phyloP scores from a whole-genome alignment of 2,113 vertebrate genomes.

The Argyrosomus japonicus region DNA sequence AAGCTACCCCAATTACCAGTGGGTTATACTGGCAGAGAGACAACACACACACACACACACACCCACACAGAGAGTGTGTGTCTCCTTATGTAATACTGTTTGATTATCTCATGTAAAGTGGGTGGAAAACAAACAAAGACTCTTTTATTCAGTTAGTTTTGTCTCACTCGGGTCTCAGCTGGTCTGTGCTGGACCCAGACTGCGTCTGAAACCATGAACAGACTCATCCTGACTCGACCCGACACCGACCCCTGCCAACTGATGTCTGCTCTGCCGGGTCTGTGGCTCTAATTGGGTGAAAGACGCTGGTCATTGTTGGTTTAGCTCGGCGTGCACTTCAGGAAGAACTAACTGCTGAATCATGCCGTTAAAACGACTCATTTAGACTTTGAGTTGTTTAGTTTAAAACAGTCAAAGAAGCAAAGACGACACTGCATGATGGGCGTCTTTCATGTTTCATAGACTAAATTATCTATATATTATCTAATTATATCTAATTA shows the following conservation, averaged over 20 bases:
- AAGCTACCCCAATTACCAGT: conserved; percentile 58
- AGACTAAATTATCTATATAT: too few species aligned
- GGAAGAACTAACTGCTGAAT: not conserved
- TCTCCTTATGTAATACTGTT: conserved; percentile 59
- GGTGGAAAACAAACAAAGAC: conserved; percentile 58
- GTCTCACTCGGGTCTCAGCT: conserved; percentile 34
- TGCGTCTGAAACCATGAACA: not conserved
- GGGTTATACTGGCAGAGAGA: conserved; percentile 46
- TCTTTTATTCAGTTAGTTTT: conserved; percentile 45
- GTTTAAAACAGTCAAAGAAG: not conserved
- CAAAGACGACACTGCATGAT: too few species aligned
- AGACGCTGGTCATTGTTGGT: conserved; percentile 12
- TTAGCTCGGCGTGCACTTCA: not conserved
- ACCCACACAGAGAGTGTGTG: conserved; percentile 21
- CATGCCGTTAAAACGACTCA: not conserved
- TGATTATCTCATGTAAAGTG: conserved; percentile 44
- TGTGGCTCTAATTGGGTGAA: conserved; percentile 29
- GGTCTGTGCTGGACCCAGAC: conserved; percentile 36
- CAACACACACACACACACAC: conserved; percentile 30
- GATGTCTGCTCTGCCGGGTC: conserved; percentile 20
- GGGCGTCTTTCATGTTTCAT: too few species aligned
- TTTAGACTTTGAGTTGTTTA: not conserved
- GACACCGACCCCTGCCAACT: not conserved
- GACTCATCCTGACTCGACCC: conserved; percentile 2
- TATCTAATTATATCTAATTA: too few species aligned